Conservation (phyloP, 2,113 vertebrate genomes). For the Sisor rabdophorus region DNA sequence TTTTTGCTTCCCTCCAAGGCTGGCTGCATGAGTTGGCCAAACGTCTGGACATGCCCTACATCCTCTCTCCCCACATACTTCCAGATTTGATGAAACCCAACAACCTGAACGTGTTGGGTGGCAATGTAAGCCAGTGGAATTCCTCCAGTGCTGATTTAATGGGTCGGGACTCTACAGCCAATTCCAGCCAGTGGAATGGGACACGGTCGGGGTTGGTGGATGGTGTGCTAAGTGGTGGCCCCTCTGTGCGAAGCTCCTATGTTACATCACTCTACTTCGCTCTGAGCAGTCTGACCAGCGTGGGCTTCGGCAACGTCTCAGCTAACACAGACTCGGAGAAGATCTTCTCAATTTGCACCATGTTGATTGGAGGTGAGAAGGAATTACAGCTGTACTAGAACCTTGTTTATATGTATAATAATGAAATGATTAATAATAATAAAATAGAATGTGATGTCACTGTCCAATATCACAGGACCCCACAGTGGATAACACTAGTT, state of each 20-base stretch:
- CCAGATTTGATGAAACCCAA: constrained; percentile 54
- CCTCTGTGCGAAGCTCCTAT: constrained; percentile 74
- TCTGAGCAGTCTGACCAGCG: constrained; percentile 78
- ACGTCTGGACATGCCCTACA: constrained; percentile 72
- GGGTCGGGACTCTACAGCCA: constrained; percentile 56
- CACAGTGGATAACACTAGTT: neutral
- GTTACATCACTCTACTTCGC: constrained; percentile 79
- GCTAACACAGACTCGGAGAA: constrained; percentile 81
- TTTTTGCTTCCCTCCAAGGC: constrained; percentile 55
- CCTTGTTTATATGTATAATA: neutral
- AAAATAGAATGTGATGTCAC: neutral
- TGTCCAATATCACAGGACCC: neutral
- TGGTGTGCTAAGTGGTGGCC: constrained; percentile 61
- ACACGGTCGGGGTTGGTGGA: constrained; percentile 45
- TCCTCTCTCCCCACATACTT: constrained; percentile 52
- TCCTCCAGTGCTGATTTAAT: constrained; percentile 51
- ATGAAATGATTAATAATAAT: too few species aligned
- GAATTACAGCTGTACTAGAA: neutral
- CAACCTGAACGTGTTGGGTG: constrained; percentile 44
- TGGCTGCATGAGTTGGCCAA: constrained; percentile 78
- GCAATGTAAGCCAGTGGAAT: constrained; percentile 65
- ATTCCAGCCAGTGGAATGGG: constrained; percentile 63
- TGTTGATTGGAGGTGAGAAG: constrained; percentile 76
- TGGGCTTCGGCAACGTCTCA: constrained; percentile 78
- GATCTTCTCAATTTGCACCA: constrained; percentile 81